Base-by-base conservation (phyloP, 2,888 invertebrate species). In the Stenodera caucasica region DNA sequence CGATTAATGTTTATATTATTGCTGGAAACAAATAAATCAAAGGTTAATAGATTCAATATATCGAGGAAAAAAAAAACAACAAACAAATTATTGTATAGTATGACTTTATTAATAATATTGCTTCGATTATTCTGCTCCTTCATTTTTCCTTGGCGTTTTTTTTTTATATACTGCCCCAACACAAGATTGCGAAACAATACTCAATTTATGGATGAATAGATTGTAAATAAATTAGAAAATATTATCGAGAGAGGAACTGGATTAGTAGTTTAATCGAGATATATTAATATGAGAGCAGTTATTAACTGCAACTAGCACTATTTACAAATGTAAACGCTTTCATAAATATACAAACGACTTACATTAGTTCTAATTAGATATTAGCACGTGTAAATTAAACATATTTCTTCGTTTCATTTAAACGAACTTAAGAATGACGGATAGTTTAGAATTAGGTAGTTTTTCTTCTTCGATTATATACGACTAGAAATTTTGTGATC, bases 251-350 rank as follows among this genome's bases (percentile, higher is more conserved):
- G 23, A 23, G 23, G 23, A 5, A 23, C 23, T 23, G 21, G 23
- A 45, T 23, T 23, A 12, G 9, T 21, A 45, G n/a, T 45, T 45
- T 45, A 23, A 40, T 67, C 67, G 62, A 66, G 66, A 72, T 70
- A 65, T 67, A 67, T 65, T 66, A 66, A 68, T 62, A 58, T 64
- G 65, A 66, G 65, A 68, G 57, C 56, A 55, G 56, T 54, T 54
- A 67, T 64, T 66, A 65, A 57, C 50, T 55, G 33, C 59, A 64
- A 68, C 64, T 63, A 64, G 67, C 61, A 65, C 67, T 50, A 65
- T 65, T 68, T 69, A 65, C 63, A 67, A 57, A 67, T 67, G 68
- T 66, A 68, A 67, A 66, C 61, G 66, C 53, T 64, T 64, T 65
- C 65, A 67, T 70, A 70, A 70, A 67, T 67, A 68, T 60, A 63